Percentiles rank a stretch among this genome's conserved stretches.
phyloP scores from a whole-genome alignment of 2,888 invertebrate genomes.

The Mechanitis messenoides region DNA sequence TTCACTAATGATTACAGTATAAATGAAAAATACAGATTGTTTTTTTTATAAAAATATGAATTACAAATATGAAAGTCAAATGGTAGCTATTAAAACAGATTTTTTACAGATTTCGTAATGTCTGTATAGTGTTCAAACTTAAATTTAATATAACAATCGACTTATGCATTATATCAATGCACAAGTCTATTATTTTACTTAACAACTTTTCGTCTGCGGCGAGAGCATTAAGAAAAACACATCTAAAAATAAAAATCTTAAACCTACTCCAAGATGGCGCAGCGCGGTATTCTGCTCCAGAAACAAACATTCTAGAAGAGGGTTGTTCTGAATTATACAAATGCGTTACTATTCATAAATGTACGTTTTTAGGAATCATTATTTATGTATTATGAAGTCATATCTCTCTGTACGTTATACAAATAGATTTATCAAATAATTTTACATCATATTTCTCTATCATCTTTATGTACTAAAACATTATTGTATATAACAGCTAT shows the following conservation, averaged over 20 bases:
- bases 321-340: slow-evolving; percentile 19
- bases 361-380: slow-evolving; percentile 7
- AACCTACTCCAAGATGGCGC: slow-evolving; percentile 21
- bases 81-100: too few species aligned
- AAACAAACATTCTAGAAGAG: slow-evolving; percentile 22
- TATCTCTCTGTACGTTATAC: neutral
- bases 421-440: too few species aligned
- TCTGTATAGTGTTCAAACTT: too few species aligned
- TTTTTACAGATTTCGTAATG: too few species aligned
- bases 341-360: slow-evolving; percentile 19
- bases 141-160: neutral
- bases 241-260: slow-evolving; percentile 22
- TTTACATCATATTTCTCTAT: too few species aligned
- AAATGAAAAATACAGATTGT: too few species aligned
- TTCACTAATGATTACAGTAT: too few species aligned
- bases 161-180: neutral
- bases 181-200: slow-evolving; percentile 9
- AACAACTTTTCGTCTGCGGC: slow-evolving; percentile 12
- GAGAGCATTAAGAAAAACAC: slow-evolving; percentile 22
- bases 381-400: neutral
- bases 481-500: too few species aligned
- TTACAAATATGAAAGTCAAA: too few species aligned
- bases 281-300: slow-evolving; percentile 21
- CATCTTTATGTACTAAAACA: too few species aligned
- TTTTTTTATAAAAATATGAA: too few species aligned